These are phyloP conservation scores for Bombycilla garrulus DNA, from an alignment of 2,113 vertebrate species.

Conservation along the genomic window DNA sequence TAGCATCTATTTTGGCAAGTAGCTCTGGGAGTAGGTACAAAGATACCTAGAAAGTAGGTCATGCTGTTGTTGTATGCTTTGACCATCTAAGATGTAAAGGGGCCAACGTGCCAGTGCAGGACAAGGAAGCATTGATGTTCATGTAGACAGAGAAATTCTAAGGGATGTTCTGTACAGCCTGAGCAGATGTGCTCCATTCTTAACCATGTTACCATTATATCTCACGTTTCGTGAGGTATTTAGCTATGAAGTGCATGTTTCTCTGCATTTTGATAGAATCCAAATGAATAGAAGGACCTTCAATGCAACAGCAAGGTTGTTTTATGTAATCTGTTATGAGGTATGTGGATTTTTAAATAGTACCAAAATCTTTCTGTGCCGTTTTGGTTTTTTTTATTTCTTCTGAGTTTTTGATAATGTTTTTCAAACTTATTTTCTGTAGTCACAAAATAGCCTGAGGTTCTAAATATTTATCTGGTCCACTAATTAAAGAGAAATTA, in stretches of 20 bases:
- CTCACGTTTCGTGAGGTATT: background rate
- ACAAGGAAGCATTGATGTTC: background rate
- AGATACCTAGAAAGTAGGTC: background rate
- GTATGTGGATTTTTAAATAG: background rate
- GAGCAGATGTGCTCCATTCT: background rate
- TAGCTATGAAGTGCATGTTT: background rate
- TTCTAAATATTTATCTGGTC: background rate
- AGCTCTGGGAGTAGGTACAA: background rate
- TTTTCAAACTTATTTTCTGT: background rate
- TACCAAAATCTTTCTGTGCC: background rate
- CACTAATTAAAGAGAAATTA: background rate
- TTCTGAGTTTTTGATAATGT: background rate
- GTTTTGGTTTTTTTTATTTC: background rate
- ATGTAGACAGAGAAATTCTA: background rate
- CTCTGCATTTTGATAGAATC: background rate
- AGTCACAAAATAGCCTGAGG: background rate
- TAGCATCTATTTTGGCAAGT: background rate
- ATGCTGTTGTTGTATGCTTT: background rate
- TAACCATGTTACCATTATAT: background rate
- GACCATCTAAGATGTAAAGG: background rate
- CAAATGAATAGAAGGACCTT: background rate
- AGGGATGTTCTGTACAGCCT: background rate
- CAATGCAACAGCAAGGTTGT: background rate
- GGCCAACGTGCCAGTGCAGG: background rate
- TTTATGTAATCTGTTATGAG: background rate